Base-by-base conservation (phyloP, 2,113 vertebrate species). In the Nanorana parkeri region DNA sequence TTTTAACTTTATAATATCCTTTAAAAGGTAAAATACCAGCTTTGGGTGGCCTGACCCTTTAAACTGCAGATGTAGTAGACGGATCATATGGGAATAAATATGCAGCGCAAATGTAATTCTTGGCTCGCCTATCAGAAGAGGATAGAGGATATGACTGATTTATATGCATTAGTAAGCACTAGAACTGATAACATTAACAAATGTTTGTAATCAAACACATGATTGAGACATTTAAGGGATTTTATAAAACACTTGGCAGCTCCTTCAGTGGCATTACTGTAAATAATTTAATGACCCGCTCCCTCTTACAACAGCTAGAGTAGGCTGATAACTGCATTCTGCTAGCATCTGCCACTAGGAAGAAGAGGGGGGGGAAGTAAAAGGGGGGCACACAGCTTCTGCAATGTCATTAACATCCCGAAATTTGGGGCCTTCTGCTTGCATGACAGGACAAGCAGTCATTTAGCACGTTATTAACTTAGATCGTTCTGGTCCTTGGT, bases 261-360 rank as follows among this genome's bases (percentile, higher is more conserved):
- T 74, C 64, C 63, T 21, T 64, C 32, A 73, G 56, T 52, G 21
- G 65, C 51, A 80, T 54, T 65, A 64, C 60, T 81, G 51, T 77
- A 83, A 77, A 84, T 81, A 64, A 73, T 77, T 76, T 69, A 83
- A 81, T 64, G 8, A 61, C 60, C 61, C 64, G 68, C 32, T 63
- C 69, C 61, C 69, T 60, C 63, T 56, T 81, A 65, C 73, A 63
- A 21, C 24, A 32, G 76, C 21, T 23, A 17, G 47, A 82, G 15
- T 28, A 77, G 55, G 13, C 72, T 32, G 67, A 68, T 68, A 61
- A 66, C 68, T 67, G 17, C 64, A 66, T 20, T 26, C 51, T 63
- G 61, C 47, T 8, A 65, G 52, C 79, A 81, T 63, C 78, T 81
- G 78, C 60, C 36, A 63, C 24, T 21, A 66, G 5, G n/a, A 74